phyloP scores from a whole-genome alignment of 2,113 vertebrate species.

The Nettapus auritus region DNA sequence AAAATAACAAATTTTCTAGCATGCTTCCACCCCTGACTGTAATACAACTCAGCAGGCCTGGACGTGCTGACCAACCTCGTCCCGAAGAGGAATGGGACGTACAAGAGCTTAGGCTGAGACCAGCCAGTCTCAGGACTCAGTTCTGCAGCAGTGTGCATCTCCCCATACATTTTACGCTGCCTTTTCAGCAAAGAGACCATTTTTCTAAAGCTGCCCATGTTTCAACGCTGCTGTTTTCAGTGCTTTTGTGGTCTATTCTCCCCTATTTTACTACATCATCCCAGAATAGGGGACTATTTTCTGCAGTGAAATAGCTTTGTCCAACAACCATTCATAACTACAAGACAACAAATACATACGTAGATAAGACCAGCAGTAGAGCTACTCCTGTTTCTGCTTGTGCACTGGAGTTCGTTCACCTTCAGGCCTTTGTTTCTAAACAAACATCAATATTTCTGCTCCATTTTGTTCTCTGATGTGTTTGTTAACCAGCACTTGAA shows the following conservation, averaged over 20 bases:
- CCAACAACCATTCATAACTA: not conserved
- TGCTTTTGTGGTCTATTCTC: not conserved
- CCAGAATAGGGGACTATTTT: not conserved
- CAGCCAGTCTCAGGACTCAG: not conserved
- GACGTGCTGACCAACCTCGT: not conserved
- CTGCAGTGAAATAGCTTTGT: not conserved
- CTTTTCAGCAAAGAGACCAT: not conserved
- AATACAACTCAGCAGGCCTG: not conserved
- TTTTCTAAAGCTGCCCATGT: not conserved
- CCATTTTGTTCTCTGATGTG: not conserved
- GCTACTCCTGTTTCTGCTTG: not conserved
- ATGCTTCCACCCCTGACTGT: not conserved
- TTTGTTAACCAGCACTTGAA: not conserved
- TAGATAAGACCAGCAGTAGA: not conserved
- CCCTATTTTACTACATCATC: not conserved
- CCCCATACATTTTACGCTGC: not conserved
- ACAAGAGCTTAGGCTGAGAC: not conserved
- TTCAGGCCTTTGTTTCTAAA: not conserved
- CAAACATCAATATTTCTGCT: not conserved
- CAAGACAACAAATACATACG: not conserved
- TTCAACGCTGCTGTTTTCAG: not conserved
- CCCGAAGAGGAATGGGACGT: not conserved
- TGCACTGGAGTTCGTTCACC: not conserved
- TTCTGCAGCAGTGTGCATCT: not conserved
- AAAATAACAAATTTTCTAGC: not conserved